phyloP scores from a whole-genome alignment of 2,113 vertebrate species.

The Theristicus caerulescens region DNA sequence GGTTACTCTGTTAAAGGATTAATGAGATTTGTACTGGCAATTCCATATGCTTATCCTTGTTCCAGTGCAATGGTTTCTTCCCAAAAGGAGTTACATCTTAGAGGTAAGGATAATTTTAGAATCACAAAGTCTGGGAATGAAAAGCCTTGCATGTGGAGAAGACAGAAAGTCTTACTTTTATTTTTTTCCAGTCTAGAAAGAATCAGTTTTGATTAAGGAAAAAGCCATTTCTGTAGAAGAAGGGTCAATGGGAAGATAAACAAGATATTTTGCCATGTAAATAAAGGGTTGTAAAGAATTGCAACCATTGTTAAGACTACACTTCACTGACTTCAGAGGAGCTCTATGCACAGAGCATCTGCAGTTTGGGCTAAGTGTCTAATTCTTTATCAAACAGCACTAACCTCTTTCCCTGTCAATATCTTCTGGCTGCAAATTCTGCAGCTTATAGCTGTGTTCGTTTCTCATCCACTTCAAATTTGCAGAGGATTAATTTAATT shows the following conservation, averaged over 20 bases:
- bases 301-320: not conserved
- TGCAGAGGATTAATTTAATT: slow-evolving; percentile 60
- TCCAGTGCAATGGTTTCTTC: not conserved
- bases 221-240: not conserved
- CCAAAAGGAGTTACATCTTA: not conserved
- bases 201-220: not conserved
- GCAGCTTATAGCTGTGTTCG: not conserved
- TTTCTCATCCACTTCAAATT: slow-evolving; percentile 38
- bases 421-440: slow-evolving; percentile 5
- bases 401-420: slow-evolving; percentile 15
- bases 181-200: not conserved
- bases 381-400: slow-evolving; percentile 27
- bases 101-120: not conserved
- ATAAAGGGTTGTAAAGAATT: not conserved
- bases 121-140: not conserved
- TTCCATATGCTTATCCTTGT: not conserved
- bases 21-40: not conserved
- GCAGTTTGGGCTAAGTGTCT: not conserved
- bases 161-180: not conserved
- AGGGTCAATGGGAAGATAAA: not conserved
- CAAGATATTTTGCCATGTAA: not conserved
- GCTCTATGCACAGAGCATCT: not conserved
- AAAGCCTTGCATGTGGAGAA: not conserved
- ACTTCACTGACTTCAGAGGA: not conserved
- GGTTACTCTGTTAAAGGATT: slow-evolving; percentile 4